Conservation (phyloP, 2,113 vertebrate genomes). For the Anarhynchus alexandrinus region DNA sequence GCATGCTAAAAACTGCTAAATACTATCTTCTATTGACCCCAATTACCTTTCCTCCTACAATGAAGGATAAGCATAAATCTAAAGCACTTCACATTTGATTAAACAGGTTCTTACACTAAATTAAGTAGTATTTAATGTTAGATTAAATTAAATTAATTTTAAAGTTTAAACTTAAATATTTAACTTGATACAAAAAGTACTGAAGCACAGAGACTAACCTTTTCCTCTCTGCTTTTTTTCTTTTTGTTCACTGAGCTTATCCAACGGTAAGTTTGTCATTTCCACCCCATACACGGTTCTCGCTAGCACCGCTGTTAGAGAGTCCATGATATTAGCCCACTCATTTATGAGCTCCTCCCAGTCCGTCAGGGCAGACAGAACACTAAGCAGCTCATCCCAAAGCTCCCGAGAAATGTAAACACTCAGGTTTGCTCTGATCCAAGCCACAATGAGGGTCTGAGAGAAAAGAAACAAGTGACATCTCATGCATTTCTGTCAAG, state of each 20-base stretch:
- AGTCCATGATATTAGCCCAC: slow-evolving; percentile 99
- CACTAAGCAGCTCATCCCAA: slow-evolving; percentile 93
- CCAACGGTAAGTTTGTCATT: slow-evolving; percentile 91
- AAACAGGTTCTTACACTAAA: background rate
- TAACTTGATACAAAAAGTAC: background rate
- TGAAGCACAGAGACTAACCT: slow-evolving; percentile 69
- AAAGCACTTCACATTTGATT: background rate
- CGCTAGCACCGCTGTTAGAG: slow-evolving; percentile 90
- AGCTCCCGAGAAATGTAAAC: slow-evolving; percentile 96
- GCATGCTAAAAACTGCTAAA: background rate
- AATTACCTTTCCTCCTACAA: background rate
- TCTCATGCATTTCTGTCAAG: background rate
- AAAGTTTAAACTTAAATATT: background rate
- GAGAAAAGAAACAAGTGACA: background rate
- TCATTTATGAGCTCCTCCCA: slow-evolving; percentile 95
- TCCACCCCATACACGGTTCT: slow-evolving; percentile 92
- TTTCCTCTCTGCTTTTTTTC: slow-evolving; percentile 95
- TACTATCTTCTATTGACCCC: background rate
- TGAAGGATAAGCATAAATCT: background rate
- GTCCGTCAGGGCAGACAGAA: slow-evolving; percentile 90
- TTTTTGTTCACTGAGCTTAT: slow-evolving; percentile 97
- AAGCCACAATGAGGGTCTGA: slow-evolving; percentile 96
- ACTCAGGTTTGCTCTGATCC: slow-evolving; percentile 93
- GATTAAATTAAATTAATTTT: background rate
- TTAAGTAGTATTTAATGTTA: background rate